phyloP scores from a whole-genome alignment of 2,888 invertebrate genomes.

The Coecobrya sp. region DNA sequence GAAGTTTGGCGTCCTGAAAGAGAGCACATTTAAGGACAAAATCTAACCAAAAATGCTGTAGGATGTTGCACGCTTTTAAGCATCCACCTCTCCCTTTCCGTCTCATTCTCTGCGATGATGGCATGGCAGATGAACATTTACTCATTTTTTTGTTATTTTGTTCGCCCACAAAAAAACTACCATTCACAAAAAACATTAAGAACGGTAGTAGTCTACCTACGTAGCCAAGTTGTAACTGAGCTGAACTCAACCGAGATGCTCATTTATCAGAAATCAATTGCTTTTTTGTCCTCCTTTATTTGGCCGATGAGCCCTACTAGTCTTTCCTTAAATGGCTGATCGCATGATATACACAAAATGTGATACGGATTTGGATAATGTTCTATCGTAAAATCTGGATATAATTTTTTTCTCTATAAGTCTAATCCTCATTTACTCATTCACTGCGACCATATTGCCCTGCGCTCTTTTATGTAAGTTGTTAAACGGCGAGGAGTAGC shows the following conservation, averaged over 20 bases:
- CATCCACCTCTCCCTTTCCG: conserved; percentile 27
- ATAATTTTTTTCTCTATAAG: conserved; percentile 53
- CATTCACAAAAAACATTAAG: conserved; percentile 57
- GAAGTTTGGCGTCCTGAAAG: background rate
- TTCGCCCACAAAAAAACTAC: conserved; percentile 70
- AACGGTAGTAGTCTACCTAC: conserved; percentile 28
- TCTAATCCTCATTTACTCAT: conserved; percentile 8
- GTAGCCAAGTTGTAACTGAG: conserved; percentile 1
- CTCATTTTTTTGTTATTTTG: conserved; percentile 39
- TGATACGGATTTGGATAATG: conserved; percentile 71
- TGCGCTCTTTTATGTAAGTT: conserved; percentile 41
- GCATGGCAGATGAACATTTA: conserved; percentile 68
- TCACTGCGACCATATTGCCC: conserved; percentile 56
- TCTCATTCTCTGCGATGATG: conserved; percentile 49
- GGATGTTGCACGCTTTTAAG: conserved; percentile 11
- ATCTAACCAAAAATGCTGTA: conserved; percentile 57
- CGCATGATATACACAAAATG: conserved; percentile 69
- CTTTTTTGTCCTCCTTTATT: conserved; percentile 73
- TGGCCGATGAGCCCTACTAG: conserved; percentile 68
- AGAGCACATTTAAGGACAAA: conserved; percentile 48
- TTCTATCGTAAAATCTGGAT: conserved; percentile 71
- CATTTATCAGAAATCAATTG: conserved; percentile 81
- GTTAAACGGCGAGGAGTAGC: conserved; percentile 30
- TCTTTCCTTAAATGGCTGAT: conserved; percentile 77
- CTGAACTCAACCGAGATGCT: conserved; percentile 57